Conservation (phyloP, 2,113 vertebrate genomes). For the Poeciliopsis turrubarensis region DNA sequence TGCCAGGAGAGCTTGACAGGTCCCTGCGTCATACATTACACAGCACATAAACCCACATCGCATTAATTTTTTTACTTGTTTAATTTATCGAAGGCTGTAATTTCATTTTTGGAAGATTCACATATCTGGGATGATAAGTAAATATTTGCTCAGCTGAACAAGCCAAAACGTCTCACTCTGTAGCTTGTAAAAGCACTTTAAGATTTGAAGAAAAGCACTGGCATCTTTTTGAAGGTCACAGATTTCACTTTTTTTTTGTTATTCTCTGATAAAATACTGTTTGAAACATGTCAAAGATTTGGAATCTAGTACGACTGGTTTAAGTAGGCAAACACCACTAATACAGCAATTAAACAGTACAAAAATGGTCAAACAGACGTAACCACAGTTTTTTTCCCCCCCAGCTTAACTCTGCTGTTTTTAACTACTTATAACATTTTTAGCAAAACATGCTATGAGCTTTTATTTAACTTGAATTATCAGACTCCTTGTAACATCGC, state of each 20-base stretch:
- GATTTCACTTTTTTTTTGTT: background rate
- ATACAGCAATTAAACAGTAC: background rate
- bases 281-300: background rate
- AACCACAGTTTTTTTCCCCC: background rate
- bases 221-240: too few relatives aligned
- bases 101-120: conserved; percentile 4
- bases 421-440: too few relatives aligned
- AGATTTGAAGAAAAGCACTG: background rate
- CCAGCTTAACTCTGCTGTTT: too few relatives aligned
- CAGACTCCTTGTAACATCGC: too few relatives aligned
- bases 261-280: background rate
- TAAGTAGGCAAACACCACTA: background rate
- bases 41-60: conserved; percentile 30
- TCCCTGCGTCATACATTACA: conserved; percentile 30
- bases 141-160: too few relatives aligned
- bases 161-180: background rate
- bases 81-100: background rate
- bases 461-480: too few relatives aligned
- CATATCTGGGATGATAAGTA: background rate
- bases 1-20: conserved; percentile 55
- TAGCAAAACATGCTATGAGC: too few relatives aligned
- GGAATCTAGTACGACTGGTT: background rate
- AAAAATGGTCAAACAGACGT: background rate
- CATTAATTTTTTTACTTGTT: conserved; percentile 9
- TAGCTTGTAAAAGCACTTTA: background rate